Percentiles rank a stretch among this genome's conserved stretches.
These are phyloP conservation scores for Ecliptopera silaceata DNA, from an alignment of 2,888 invertebrate genomes.

Conservation along the genomic window DNA sequence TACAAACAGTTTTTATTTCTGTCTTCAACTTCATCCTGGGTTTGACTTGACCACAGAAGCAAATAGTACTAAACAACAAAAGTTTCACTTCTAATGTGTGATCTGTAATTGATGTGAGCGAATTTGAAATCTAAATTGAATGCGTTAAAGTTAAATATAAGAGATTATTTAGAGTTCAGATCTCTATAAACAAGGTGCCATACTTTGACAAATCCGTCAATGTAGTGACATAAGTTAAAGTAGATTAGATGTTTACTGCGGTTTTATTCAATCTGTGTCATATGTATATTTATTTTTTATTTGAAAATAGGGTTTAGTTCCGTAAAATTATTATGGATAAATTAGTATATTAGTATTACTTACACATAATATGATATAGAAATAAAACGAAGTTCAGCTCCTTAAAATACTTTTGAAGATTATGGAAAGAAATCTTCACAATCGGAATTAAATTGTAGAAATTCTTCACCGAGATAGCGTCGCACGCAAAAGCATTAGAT, in stretches of 20 bases:
- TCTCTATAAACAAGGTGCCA: too few species aligned
- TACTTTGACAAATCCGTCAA: too few species aligned
- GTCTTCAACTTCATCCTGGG: constrained; percentile 74
- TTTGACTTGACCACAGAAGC: constrained; percentile 18
- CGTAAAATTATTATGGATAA: too few species aligned
- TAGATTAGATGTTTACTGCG: background rate
- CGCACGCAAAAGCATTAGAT: background rate
- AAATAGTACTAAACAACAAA: background rate
- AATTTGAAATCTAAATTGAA: background rate
- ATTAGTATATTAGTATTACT: too few species aligned
- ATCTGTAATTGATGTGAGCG: background rate
- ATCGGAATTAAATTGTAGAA: background rate
- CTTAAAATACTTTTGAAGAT: background rate
- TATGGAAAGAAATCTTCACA: background rate
- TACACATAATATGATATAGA: too few species aligned
- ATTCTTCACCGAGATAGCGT: background rate
- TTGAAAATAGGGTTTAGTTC: too few species aligned
- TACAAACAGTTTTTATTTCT: constrained; percentile 82
- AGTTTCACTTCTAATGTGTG: background rate
- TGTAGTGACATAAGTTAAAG: background rate
- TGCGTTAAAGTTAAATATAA: too few species aligned
- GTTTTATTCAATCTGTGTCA: background rate
- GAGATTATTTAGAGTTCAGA: too few species aligned
- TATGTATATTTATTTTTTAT: too few species aligned
- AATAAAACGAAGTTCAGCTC: too few species aligned